These are phyloP conservation scores for Chironomus striatipennis DNA, from an alignment of 1,140 invertebrate genomes.

Conservation along the genomic window DNA sequence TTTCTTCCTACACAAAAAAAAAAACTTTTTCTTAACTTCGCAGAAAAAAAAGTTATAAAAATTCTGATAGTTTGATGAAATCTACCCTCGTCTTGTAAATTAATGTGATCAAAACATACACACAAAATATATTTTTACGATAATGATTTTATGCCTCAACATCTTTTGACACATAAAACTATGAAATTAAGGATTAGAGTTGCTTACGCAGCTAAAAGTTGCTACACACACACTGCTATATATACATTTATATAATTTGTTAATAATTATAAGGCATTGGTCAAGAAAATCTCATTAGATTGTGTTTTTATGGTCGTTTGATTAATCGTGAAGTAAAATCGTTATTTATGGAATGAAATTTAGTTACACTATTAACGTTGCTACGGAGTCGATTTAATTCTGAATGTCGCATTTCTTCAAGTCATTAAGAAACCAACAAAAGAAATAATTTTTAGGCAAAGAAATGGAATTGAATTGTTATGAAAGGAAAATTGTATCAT, in stretches of 20 bases:
- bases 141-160: too few relatives aligned
- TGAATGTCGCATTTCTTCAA: neutral
- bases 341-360: neutral
- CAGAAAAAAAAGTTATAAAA: too few relatives aligned
- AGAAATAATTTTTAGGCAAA: neutral
- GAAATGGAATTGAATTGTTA: neutral
- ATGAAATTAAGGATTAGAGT: neutral
- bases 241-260: too few relatives aligned
- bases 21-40: too few relatives aligned
- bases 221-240: neutral
- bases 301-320: slow-evolving; percentile 12
- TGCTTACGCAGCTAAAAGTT: neutral
- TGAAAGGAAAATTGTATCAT: neutral
- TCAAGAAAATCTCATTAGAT: neutral
- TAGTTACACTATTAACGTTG: neutral
- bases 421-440: neutral
- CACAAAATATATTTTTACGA: too few relatives aligned
- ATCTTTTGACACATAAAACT: neutral
- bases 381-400: neutral
- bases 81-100: too few relatives aligned
- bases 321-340: neutral
- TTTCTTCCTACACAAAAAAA: too few relatives aligned
- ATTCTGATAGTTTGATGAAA: too few relatives aligned
- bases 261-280: neutral
- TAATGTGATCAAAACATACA: too few relatives aligned